Conservation (phyloP, 1,140 invertebrate species). For the Microplitis demolitor region DNA sequence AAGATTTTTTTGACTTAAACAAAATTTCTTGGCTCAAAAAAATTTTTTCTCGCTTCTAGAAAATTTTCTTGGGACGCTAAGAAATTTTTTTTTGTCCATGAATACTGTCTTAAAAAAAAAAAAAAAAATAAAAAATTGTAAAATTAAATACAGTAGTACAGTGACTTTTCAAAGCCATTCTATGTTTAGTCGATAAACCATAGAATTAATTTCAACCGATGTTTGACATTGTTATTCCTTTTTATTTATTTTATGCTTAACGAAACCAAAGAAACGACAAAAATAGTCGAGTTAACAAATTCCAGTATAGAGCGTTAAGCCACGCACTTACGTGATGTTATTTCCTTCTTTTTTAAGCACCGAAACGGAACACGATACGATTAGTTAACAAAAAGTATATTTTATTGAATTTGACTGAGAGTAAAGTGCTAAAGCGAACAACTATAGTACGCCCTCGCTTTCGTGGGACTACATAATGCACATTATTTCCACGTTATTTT, state of each 20-base stretch:
- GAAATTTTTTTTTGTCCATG: no score
- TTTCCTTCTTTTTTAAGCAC: not conserved
- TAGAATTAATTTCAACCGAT: no score
- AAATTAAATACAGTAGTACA: no score
- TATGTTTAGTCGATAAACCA: not conserved
- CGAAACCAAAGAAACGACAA: not conserved
- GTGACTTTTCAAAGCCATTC: not conserved
- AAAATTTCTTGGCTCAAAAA: no score
- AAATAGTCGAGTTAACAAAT: not conserved
- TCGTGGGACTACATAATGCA: conserved; percentile 3
- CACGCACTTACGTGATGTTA: not conserved
- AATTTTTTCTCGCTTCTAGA: no score
- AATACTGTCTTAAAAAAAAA: no score
- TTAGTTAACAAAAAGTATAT: not conserved
- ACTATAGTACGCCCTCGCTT: not conserved
- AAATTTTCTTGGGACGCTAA: no score
- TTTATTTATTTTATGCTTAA: not conserved
- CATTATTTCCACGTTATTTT: not conserved
- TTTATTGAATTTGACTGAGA: conserved; percentile 3
- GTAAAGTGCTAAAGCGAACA: not conserved
- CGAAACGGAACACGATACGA: not conserved
- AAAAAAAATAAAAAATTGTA: no score
- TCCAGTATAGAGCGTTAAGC: not conserved
- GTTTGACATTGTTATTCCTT: no score
- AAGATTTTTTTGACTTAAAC: no score